Percentiles rank a stretch among this genome's conserved stretches.
Conservation (phyloP, 2,113 vertebrate genomes). For the Pan troglodytes region NHGRI_mPanTro3-v2.1_pri NC_072409.2:19912001-19912500, state of each 20-base stretch:
- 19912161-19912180: neutral
- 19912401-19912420: neutral
- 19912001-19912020: slow-evolving; percentile 10
- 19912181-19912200: neutral
- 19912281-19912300: neutral
- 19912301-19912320: neutral
- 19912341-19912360: neutral
- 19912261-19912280: neutral
- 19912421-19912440: neutral
- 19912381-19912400: neutral
- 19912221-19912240: neutral
- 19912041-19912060: neutral
- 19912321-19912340: neutral
- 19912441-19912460: neutral
- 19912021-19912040: slow-evolving; percentile 18
- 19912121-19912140: neutral
- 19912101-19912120: neutral
- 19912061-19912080: neutral
- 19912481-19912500: neutral
- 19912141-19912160: neutral
- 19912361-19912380: neutral
- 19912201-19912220: neutral
- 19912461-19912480: neutral
- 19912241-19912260: no score
- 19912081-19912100: neutral